Conservation (phyloP, 2,797 vertebrate genomes). For the Platalea minor region DNA sequence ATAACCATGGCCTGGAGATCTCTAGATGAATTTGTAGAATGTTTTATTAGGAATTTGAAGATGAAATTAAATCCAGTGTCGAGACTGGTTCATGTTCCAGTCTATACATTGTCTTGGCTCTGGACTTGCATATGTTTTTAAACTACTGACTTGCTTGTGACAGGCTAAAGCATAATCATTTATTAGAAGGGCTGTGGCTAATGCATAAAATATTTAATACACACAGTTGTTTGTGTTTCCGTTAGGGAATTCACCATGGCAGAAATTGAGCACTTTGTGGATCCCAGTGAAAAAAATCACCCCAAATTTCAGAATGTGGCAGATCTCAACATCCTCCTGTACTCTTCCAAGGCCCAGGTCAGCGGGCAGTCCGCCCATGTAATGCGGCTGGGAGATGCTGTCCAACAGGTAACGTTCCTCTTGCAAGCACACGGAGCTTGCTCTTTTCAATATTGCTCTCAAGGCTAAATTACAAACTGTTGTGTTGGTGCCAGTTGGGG, state of each 20-base stretch:
- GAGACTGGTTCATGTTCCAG: background rate
- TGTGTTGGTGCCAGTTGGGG: background rate
- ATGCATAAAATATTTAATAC: background rate
- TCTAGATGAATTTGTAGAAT: background rate
- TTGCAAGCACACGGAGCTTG: background rate
- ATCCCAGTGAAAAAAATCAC: constrained; percentile 92
- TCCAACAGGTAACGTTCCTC: constrained; percentile 85
- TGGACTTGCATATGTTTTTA: background rate
- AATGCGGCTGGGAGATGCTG: constrained; percentile 92
- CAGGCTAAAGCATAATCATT: background rate
- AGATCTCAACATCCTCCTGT: constrained; percentile 86
- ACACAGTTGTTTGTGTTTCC: background rate
- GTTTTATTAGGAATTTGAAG: background rate
- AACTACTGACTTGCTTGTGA: background rate
- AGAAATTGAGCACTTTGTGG: constrained; percentile 99
- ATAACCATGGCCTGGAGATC: background rate
- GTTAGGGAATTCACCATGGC: constrained; percentile 98
- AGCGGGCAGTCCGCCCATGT: constrained; percentile 92
- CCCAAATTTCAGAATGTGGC: constrained; percentile 91
- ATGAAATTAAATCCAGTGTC: background rate
- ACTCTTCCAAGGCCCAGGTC: constrained; percentile 95
- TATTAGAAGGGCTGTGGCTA: background rate
- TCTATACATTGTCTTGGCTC: background rate
- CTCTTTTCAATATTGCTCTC: rapidly evolving
- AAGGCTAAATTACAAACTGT: background rate